Evolutionary conservation across 1,140 invertebrate genomes (phyloP).

Genomic region (Pogonognathellus flavescens): DNA sequence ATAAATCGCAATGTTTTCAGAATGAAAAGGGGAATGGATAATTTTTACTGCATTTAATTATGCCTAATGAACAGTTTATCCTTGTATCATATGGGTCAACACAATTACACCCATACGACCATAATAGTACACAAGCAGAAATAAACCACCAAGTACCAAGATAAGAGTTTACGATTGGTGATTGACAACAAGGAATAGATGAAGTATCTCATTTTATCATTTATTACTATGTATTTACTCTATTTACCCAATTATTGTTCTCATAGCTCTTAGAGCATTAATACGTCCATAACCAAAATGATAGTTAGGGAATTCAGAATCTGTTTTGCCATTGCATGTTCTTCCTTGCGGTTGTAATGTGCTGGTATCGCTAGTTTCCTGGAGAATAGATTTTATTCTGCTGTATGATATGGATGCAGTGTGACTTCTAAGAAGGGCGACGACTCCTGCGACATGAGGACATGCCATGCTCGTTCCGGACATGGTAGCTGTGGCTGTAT

Average conservation of each 20-base stretch:
- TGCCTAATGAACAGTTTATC: too few relatives aligned
- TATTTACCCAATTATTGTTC: background rate
- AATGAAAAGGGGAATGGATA: too few relatives aligned
- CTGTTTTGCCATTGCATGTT: background rate
- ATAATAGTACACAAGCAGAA: too few relatives aligned
- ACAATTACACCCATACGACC: too few relatives aligned
- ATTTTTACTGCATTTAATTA: too few relatives aligned
- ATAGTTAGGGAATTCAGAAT: constrained; percentile 14
- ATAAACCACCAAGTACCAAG: too few relatives aligned
- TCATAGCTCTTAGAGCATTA: background rate
- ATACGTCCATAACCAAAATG: constrained; percentile 17
- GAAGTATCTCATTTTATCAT: too few relatives aligned
- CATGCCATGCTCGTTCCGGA: constrained; percentile 30
- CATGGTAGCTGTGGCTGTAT: background rate
- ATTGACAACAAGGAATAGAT: too few relatives aligned
- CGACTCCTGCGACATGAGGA: background rate
- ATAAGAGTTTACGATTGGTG: too few relatives aligned
- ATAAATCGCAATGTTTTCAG: too few relatives aligned
- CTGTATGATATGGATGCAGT: background rate
- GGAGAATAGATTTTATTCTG: background rate
- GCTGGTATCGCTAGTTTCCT: background rate
- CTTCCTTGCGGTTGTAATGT: background rate
- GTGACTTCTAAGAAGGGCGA: background rate
- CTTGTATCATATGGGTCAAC: too few relatives aligned
- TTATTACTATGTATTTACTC: too few relatives aligned